Evolutionary conservation across 2,888 invertebrate genomes (phyloP), one percentile per base, ranked within the genome.

Genomic region (Geotrupes spiniger): DNA sequence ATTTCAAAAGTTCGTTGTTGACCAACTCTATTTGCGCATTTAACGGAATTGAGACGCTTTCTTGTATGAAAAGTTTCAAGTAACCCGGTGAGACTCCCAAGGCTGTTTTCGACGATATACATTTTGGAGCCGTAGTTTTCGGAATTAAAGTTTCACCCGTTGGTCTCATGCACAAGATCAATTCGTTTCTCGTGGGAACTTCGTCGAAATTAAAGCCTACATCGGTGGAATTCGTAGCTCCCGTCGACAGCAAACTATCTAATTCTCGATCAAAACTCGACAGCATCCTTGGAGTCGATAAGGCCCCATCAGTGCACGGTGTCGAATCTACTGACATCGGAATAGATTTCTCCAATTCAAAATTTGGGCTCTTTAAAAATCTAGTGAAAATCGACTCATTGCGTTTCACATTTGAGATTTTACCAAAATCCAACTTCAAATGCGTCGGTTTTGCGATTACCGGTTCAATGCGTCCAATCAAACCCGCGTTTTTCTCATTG

Each of bases 1-100:
- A 80, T 25, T 83, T 85, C 51, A 89, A 71, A 12, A 89, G 79
- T 4, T 87, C 87, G 51, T 83, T 84, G 49, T 87, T 85, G 0
- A 87, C 81, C 8, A 89, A 76, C 55, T 82, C 81, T 41, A 82
- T 75, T 61, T 89, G 88, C 14, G 82, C 79, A 6, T 78, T 78
- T 2, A 89, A 66, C 0, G 89, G 88, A 48, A 86, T 72, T 63
- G 82, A 75, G 1, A 89, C 79, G 42, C 71, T 69, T 46, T 71
- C 67, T 28, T 68, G 59, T 37, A 73, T 55, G 51, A 66, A 67
- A 21, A 66, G 53, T 26, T 65, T 64, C 26, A 70, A 53, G 33
- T 66, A 66, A 46, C 63, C 65, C 5, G 62, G 63, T 10, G 63
- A 63, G 2, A 68, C 21, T 53, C 60, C 58, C 70, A 74, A 6